Conservation (phyloP, 2,797 vertebrate genomes). For the Lepidocolaptes lacrymiger region DNA sequence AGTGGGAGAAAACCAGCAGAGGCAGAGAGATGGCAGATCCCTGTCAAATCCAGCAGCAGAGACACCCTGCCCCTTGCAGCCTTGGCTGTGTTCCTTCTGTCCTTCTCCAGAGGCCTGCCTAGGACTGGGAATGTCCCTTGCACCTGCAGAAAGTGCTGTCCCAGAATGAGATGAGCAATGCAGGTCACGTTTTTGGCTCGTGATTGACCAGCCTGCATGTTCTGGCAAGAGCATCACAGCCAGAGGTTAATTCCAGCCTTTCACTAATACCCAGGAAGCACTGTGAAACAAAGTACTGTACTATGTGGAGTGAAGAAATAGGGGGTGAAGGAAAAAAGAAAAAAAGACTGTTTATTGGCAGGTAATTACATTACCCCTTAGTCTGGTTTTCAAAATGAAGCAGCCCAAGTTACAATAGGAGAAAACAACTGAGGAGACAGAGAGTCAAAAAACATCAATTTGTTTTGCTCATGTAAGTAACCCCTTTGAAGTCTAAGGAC, state of each 20-base stretch:
- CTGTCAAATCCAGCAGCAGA: too few species aligned
- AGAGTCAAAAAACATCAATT: neutral
- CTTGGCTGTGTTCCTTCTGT: too few species aligned
- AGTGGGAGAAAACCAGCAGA: neutral
- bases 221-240: neutral
- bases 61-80: neutral
- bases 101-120: neutral
- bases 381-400: neutral
- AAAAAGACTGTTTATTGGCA: neutral
- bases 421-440: neutral
- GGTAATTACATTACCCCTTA: neutral
- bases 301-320: too few species aligned
- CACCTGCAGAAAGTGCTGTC: accelerated
- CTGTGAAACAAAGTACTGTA: neutral
- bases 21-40: neutral
- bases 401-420: neutral
- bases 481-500: neutral
- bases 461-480: neutral
- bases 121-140: neutral
- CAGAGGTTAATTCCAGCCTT: neutral
- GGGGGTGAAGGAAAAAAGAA: accelerated
- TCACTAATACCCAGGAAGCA: neutral
- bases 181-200: neutral
- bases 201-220: neutral
- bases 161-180: neutral